Base-by-base conservation (phyloP, 1,140 invertebrate species). In the Delia radicum region DNA sequence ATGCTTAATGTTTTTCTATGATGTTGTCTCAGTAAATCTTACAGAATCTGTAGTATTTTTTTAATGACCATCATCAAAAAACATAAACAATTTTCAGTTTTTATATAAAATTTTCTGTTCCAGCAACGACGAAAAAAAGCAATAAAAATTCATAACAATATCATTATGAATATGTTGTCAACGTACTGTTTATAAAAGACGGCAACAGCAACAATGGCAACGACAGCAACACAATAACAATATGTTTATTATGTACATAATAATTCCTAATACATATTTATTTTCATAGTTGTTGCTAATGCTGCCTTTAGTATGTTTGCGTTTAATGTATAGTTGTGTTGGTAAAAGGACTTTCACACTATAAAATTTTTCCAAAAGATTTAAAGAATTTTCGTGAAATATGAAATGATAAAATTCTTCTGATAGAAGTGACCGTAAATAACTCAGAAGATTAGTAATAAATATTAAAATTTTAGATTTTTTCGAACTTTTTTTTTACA, bases 141-240 rank as follows among this genome's bases (percentile, higher is more conserved):
- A 76, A 76, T 76, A 76, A 76, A 76, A 74, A 76, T 76, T 76
- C 73, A 76, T 76, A 76, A 74, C 75, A 76, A 76, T 76, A 48
- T 61, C 72, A 73, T 74, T 67, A 76, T 69, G 72, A 61, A 73
- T 72, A 76, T 73, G 75, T 65, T 42, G 72, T 69, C 73, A 75
- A 74, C 31, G 72, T 69, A 33, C 42, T 55, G 74, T 74, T 74
- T 65, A 67, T 69, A 74, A 77, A 69, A 62, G 62, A 55, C 29
- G 48, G 29, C 69, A 74, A n/a, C 13, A 71, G 28, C 76, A 74
- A 62, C 21, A 62, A n/a, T n/a, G n/a, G 62, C 76, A 77, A 46
- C 31, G 37, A 62, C 74, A 76, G 76, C 78, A 82, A 80, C 80
- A 82, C 82, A 81, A 81, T 33, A 69, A 69, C 65, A 69, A 69